These are phyloP conservation scores for Lasiurus borealis DNA, from an alignment of 2,113 vertebrate species.

Conservation along the genomic window DNA sequence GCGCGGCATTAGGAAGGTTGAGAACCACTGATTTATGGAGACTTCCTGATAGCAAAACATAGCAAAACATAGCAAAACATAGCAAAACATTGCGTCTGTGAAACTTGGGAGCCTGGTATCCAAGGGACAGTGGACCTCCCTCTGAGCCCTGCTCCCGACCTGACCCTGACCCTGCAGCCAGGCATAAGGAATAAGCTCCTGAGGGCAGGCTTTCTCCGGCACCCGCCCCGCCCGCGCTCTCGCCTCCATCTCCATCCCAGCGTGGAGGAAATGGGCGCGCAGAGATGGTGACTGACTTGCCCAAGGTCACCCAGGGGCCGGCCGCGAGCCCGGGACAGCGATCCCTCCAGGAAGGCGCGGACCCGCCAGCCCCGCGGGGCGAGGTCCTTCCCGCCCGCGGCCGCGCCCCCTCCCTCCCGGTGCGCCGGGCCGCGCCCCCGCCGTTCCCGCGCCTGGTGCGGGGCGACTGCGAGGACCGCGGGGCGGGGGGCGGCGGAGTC, in stretches of 20 bases:
- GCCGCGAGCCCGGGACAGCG: background rate
- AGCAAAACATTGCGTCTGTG: background rate
- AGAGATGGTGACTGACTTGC: slow-evolving; percentile 53
- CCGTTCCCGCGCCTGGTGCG: background rate
- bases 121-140: background rate
- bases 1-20: too few species aligned
- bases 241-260: too few species aligned
- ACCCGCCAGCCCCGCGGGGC: background rate
- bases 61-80: too few species aligned
- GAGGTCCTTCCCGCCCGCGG: background rate
- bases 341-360: background rate
- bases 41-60: too few species aligned
- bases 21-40: too few species aligned
- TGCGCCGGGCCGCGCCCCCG: background rate
- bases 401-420: background rate
- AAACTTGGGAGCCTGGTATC: background rate
- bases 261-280: background rate
- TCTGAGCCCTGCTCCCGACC: slow-evolving; percentile 25
- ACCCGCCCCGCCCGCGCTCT: background rate
- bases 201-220: background rate
- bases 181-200: background rate
- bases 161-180: background rate
- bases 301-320: slow-evolving; percentile 69
- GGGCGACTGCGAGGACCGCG: background rate
- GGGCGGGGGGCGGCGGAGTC: background rate